A percentile compares a stretch with the other conserved stretches of the same genome.
These are phyloP conservation scores for Hartigia nigra DNA, from an alignment of 2,888 invertebrate genomes.

Conservation along the genomic window DNA sequence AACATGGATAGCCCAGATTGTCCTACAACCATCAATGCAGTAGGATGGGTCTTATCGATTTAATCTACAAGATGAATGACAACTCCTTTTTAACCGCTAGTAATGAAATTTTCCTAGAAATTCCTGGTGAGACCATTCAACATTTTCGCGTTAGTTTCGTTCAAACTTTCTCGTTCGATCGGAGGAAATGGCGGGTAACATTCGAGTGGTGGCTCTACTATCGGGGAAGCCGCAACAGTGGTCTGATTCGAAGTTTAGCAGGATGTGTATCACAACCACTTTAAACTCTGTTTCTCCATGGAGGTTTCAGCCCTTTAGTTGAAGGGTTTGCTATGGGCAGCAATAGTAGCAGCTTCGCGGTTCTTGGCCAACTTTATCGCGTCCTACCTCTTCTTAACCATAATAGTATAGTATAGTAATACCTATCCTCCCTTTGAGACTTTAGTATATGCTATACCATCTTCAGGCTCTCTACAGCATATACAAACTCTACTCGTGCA, in stretches of 20 bases:
- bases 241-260: slow-evolving; percentile 45
- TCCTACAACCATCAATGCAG: neutral
- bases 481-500: neutral
- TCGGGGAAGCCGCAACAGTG: slow-evolving; percentile 46
- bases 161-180: neutral
- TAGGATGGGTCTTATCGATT: neutral
- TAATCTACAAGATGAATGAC: neutral
- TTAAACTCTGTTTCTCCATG: slow-evolving; percentile 10
- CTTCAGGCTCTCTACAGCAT: neutral
- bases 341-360: neutral
- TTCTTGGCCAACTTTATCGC: neutral
- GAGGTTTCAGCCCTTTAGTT: neutral
- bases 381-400: neutral
- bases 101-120: neutral
- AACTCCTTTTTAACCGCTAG: neutral
- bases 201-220: neutral
- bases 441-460: neutral
- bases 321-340: neutral
- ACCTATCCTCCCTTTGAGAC: neutral
- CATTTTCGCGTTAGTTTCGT: neutral
- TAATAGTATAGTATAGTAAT: neutral
- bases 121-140: neutral
- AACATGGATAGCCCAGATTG: neutral
- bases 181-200: neutral
- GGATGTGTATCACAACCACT: slow-evolving; percentile 31